Evolutionary conservation across 2,888 invertebrate genomes (phyloP).

Genomic region (Trichacis sp.): DNA sequence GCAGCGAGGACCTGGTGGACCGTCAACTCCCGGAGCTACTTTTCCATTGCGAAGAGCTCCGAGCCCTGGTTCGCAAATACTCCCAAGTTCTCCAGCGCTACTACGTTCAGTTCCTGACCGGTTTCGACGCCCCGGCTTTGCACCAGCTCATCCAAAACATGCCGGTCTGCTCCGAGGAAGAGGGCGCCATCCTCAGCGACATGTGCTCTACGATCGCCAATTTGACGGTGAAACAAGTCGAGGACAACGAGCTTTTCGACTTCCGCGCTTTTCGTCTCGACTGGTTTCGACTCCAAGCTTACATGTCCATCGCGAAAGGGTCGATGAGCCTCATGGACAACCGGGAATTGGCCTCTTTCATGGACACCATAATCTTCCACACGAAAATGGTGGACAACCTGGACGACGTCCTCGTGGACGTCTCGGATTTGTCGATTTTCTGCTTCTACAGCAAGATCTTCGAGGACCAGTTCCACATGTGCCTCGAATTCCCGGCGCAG

Average conservation of each 20-base stretch:
- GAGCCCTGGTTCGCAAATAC: slow-evolving; percentile 94
- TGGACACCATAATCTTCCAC: slow-evolving; percentile 97
- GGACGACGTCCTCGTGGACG: slow-evolving; percentile 96
- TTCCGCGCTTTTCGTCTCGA: slow-evolving; percentile 95
- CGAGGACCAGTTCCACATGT: slow-evolving; percentile 98
- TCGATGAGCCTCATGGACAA: slow-evolving; percentile 84
- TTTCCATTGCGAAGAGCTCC: slow-evolving; percentile 97
- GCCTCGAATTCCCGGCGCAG: slow-evolving; percentile 98
- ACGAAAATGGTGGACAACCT: slow-evolving; percentile 98
- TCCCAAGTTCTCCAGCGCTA: slow-evolving; percentile 97
- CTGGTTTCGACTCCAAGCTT: slow-evolving; percentile 97
- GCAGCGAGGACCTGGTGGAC: slow-evolving; percentile 94
- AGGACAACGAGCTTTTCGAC: slow-evolving; percentile 95
- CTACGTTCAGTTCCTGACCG: slow-evolving; percentile 96
- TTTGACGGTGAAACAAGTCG: slow-evolving; percentile 93
- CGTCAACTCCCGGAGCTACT: slow-evolving; percentile 95
- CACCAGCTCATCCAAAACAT: slow-evolving; percentile 86
- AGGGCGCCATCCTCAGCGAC: slow-evolving; percentile 92
- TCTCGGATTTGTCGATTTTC: slow-evolving; percentile 96
- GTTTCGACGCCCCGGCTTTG: slow-evolving; percentile 94
- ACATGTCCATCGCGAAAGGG: slow-evolving; percentile 87
- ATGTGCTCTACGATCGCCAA: slow-evolving; percentile 89
- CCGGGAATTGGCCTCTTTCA: slow-evolving; percentile 86
- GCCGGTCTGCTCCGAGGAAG: slow-evolving; percentile 91
- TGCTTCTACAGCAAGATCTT: slow-evolving; percentile 98